A percentile compares a stretch with the other conserved stretches of the same genome.
These are phyloP conservation scores for Natator depressus DNA, from an alignment of 2,113 vertebrate species.

Conservation along the genomic window DNA sequence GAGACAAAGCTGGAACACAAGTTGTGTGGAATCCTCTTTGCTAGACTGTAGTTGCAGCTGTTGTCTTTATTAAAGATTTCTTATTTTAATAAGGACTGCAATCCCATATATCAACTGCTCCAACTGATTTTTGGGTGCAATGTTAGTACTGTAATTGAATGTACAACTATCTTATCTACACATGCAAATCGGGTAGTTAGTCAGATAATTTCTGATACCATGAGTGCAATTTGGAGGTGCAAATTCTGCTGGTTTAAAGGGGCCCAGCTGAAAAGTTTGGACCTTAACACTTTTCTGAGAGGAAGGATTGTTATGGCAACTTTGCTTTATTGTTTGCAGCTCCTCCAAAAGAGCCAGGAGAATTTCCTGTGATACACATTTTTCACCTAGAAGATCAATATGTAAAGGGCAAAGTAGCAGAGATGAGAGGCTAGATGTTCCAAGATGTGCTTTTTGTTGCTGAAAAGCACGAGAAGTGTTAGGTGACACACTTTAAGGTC, in stretches of 20 bases:
- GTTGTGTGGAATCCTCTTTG: neutral
- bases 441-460: conserved; percentile 42
- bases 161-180: neutral
- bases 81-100: neutral
- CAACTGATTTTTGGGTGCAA: neutral
- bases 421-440: conserved; percentile 57
- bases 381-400: conserved; percentile 5
- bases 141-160: neutral
- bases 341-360: neutral
- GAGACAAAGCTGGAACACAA: neutral
- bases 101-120: neutral
- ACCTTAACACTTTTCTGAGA: neutral
- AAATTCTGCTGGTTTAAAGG: neutral
- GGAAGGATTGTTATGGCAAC: neutral
- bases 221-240: neutral
- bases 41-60: rapidly evolving
- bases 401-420: conserved; percentile 61
- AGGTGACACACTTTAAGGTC: conserved; percentile 49
- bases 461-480: conserved; percentile 32
- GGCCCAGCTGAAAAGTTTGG: neutral
- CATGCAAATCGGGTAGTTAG: neutral
- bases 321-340: neutral
- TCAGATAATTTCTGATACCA: neutral
- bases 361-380: conserved; percentile 5
- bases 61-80: neutral